phyloP scores from a whole-genome alignment of 2,113 vertebrate genomes.

The Anseranas semipalmata region DNA sequence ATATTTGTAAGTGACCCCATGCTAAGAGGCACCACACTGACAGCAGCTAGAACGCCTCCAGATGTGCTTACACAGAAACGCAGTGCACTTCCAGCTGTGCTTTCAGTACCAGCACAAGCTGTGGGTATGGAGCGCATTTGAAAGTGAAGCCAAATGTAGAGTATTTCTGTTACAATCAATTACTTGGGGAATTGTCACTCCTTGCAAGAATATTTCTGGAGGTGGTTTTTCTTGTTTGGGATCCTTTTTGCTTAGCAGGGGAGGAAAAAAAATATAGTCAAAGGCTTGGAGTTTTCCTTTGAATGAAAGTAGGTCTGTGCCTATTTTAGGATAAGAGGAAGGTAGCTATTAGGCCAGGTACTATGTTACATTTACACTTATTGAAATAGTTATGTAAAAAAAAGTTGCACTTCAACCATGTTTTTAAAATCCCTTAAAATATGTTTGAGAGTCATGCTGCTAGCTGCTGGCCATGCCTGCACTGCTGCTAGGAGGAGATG shows the following conservation, averaged over 20 bases:
- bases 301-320: background rate
- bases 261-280: background rate
- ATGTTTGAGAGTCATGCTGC: background rate
- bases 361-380: background rate
- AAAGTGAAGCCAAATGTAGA: background rate
- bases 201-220: background rate
- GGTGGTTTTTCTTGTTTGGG: background rate
- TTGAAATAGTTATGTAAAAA: background rate
- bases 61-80: background rate
- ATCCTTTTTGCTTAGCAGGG: background rate
- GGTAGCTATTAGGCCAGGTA: background rate
- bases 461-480: background rate
- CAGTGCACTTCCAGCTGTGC: background rate
- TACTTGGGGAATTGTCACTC: background rate
- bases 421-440: background rate
- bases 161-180: background rate
- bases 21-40: background rate
- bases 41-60: background rate
- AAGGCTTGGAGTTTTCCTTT: background rate
- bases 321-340: background rate
- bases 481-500: background rate
- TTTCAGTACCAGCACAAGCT: background rate
- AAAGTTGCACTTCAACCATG: background rate
- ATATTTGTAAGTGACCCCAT: background rate
- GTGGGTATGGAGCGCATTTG: background rate